Conservation (phyloP, 2,113 vertebrate genomes). For the Triplophysa dalaica region DNA sequence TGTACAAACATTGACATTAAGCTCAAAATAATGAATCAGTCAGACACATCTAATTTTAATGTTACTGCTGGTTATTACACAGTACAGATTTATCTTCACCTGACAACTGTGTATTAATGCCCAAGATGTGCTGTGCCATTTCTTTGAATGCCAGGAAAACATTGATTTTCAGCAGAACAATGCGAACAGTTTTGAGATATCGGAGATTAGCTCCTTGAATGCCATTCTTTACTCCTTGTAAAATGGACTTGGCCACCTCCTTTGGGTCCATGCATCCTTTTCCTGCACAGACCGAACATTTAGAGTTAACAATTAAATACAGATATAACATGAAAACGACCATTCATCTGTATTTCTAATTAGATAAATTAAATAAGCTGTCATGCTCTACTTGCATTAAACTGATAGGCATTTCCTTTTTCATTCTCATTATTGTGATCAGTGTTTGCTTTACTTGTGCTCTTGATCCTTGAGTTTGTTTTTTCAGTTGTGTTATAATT, state of each 20-base stretch:
- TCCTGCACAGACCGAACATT: slow-evolving; percentile 50
- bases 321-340: not conserved
- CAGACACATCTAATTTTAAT: not conserved
- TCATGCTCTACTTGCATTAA: too few species aligned
- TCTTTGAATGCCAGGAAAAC: slow-evolving; percentile 63
- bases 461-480: too few species aligned
- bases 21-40: not conserved
- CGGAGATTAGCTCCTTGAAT: not conserved
- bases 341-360: not conserved
- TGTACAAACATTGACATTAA: not conserved
- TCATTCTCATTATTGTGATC: too few species aligned
- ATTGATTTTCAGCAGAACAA: slow-evolving; percentile 58
- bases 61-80: too few species aligned
- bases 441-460: too few species aligned
- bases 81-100: slow-evolving; percentile 43
- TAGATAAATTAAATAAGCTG: too few species aligned
- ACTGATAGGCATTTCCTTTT: too few species aligned
- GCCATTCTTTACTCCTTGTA: slow-evolving; percentile 54
- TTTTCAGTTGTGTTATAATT: too few species aligned
- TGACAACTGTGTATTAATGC: slow-evolving; percentile 7
- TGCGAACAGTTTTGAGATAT: slow-evolving; percentile 51
- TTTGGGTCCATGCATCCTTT: slow-evolving; percentile 50
- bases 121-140: slow-evolving; percentile 49
- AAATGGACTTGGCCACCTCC: slow-evolving; percentile 59
- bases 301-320: not conserved